Conservation (phyloP, 1,140 invertebrate genomes). For the Plodia interpunctella region DNA sequence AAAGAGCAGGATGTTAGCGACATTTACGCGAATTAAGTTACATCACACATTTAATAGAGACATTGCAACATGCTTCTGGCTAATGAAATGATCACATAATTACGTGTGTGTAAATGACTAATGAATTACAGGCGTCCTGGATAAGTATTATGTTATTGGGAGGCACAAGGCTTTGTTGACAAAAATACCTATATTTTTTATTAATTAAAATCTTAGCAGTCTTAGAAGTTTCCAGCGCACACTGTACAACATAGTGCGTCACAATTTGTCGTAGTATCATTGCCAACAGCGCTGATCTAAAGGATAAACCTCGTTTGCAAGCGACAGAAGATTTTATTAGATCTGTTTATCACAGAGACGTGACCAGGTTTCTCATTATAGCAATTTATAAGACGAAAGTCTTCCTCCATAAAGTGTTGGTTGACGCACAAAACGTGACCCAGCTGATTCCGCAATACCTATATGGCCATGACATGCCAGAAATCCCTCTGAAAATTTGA, state of each 20-base stretch:
- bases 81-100: background rate
- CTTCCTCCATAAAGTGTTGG: background rate
- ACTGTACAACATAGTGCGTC: background rate
- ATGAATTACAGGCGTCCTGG: no score
- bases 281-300: background rate
- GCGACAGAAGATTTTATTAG: background rate
- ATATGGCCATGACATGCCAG: no score
- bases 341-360: background rate
- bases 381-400: background rate
- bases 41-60: constrained; percentile 13
- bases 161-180: no score
- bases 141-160: no score
- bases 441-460: no score
- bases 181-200: no score
- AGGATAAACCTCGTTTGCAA: constrained; percentile 2
- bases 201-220: no score
- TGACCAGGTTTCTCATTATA: background rate
- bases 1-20: constrained; percentile 36
- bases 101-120: background rate
- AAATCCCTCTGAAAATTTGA: no score
- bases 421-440: background rate
- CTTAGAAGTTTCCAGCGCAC: background rate
- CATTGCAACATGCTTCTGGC: background rate
- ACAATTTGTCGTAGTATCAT: background rate
- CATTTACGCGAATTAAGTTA: constrained; percentile 25